Evolutionary conservation across 2,797 vertebrate species (phyloP).

Genomic region (Glossophaga mutica): DNA sequence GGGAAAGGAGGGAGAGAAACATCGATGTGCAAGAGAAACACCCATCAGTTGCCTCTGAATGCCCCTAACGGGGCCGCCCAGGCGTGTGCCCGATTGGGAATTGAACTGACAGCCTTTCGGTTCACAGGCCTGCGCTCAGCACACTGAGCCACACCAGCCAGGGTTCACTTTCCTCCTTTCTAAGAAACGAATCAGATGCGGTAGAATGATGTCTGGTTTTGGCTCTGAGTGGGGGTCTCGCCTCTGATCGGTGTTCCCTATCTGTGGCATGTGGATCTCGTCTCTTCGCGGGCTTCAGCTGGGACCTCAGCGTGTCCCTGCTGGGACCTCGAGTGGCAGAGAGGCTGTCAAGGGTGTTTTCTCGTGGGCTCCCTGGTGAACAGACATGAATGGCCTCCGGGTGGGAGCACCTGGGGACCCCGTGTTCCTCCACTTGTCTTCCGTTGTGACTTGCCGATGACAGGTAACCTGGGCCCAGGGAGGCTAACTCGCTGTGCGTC

Average conservation of each 20-base stretch:
- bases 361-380: neutral
- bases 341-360: neutral
- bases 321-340: neutral
- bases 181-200: neutral
- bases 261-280: neutral
- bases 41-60: neutral
- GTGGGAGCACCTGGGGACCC: neutral
- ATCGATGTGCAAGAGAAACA: too few relatives aligned
- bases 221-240: neutral
- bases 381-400: neutral
- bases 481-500: neutral
- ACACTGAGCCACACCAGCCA: neutral
- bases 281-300: neutral
- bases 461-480: neutral
- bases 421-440: neutral
- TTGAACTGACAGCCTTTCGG: neutral
- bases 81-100: neutral
- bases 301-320: neutral
- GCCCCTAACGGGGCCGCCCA: neutral
- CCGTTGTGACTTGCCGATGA: neutral
- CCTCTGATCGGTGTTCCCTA: neutral
- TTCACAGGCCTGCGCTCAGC: neutral
- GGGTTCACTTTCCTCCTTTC: neutral
- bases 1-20: too few relatives aligned
- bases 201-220: neutral